phyloP scores from a whole-genome alignment of 2,797 vertebrate genomes.

The Martes flavigula region DNA sequence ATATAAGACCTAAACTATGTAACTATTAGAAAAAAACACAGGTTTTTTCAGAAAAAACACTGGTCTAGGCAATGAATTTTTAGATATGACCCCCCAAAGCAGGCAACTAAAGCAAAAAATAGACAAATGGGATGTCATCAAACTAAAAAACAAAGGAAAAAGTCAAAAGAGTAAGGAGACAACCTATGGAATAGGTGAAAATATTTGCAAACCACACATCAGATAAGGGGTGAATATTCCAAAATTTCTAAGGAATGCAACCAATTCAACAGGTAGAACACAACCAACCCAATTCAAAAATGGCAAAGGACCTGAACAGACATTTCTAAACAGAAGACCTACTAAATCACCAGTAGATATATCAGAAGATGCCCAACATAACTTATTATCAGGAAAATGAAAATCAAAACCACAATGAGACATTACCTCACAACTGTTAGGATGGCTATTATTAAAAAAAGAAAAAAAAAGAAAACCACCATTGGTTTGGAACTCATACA shows the following conservation, averaged over 20 bases:
- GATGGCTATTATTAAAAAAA: not conserved
- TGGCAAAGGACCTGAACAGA: not conserved
- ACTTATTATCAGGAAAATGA: not conserved
- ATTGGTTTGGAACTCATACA: not conserved
- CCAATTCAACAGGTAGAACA: not conserved
- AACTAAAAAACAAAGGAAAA: not conserved
- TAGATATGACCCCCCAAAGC: not conserved
- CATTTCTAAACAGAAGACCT: not conserved
- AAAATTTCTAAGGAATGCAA: not conserved
- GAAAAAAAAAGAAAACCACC: not conserved
- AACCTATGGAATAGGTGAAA: not conserved
- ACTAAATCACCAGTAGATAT: not conserved
- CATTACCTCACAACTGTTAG: not conserved
- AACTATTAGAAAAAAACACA: not conserved
- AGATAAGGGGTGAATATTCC: not conserved
- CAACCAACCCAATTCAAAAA: not conserved
- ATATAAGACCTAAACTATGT: not conserved
- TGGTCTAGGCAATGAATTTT: not conserved
- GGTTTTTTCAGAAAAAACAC: too few relatives aligned
- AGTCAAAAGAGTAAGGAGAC: not conserved
- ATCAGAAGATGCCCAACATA: not conserved
- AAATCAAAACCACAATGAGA: not conserved
- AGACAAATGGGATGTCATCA: not conserved
- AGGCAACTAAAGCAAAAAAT: not conserved
- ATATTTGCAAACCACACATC: not conserved